These are phyloP conservation scores for Latrodectus elegans DNA, from an alignment of 2,888 invertebrate species.

Conservation along the genomic window DNA sequence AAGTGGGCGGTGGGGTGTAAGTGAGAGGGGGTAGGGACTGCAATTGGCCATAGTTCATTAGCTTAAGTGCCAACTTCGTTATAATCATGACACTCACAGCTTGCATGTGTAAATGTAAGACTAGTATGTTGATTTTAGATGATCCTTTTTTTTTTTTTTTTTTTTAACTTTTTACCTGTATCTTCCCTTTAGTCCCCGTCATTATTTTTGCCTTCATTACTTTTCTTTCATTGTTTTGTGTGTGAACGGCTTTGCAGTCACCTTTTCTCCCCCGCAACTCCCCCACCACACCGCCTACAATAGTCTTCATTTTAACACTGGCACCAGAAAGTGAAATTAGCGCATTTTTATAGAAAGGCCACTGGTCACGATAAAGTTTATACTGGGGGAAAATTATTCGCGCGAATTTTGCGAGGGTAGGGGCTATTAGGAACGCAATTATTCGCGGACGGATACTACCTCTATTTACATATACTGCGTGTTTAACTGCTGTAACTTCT, in stretches of 20 bases:
- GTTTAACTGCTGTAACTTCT: no score
- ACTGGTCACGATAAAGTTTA: no score
- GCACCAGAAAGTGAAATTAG: no score
- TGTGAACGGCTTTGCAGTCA: background rate
- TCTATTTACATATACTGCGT: no score
- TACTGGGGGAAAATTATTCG: no score
- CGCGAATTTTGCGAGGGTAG: no score
- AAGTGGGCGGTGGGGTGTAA: constrained; percentile 18
- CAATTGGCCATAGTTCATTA: constrained; percentile 66
- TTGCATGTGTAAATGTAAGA: constrained; percentile 46
- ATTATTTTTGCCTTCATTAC: constrained; percentile 14
- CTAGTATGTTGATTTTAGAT: constrained; percentile 57
- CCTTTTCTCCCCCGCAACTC: no score
- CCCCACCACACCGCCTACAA: no score
- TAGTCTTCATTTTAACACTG: no score
- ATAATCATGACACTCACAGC: constrained; percentile 55
- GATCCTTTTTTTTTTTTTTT: background rate
- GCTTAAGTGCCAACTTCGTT: constrained; percentile 59
- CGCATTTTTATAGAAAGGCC: no score
- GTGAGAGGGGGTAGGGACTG: constrained; percentile 17
- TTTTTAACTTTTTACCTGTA: background rate
- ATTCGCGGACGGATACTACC: no score
- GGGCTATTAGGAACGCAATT: no score
- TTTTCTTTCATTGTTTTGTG: constrained; percentile 8
- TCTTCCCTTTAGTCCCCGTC: background rate